A percentile compares a stretch with the other conserved stretches of the same genome.
Conservation (phyloP, 2,113 vertebrate species). For the Apteryx mantelli region DNA sequence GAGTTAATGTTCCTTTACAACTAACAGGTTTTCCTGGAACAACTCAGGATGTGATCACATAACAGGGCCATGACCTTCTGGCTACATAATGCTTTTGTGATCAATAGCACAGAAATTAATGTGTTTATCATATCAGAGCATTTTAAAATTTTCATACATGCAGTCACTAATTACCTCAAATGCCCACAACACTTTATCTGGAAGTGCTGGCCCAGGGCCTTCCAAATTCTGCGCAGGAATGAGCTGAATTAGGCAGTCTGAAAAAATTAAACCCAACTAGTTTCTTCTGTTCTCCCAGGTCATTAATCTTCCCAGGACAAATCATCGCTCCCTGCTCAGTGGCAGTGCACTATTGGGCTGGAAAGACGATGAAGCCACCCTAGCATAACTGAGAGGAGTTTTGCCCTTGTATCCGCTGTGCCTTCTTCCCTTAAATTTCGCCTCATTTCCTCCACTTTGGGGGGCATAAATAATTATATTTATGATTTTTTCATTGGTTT, state of each 20-base stretch:
- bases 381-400: background rate
- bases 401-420: background rate
- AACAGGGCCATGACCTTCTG: slow-evolving; percentile 23
- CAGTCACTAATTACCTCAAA: slow-evolving; percentile 38
- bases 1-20: slow-evolving; percentile 4
- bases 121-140: slow-evolving; percentile 43
- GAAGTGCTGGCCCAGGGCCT: background rate
- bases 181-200: background rate
- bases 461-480: background rate
- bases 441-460: background rate
- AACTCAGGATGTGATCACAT: slow-evolving; percentile 52
- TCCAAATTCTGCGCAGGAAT: background rate
- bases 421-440: background rate
- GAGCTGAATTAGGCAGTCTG: background rate
- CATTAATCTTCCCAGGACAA: slow-evolving; percentile 59
- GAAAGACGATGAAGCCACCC: slow-evolving; percentile 1
- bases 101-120: slow-evolving; percentile 67
- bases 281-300: slow-evolving; percentile 19
- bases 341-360: slow-evolving; percentile 27
- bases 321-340: slow-evolving; percentile 20
- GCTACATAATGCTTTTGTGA: slow-evolving; percentile 60
- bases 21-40: slow-evolving; percentile 39
- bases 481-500: background rate
- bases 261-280: slow-evolving; percentile 51
- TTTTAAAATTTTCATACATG: slow-evolving; percentile 14